A percentile compares a stretch with the other conserved stretches of the same genome.
phyloP scores from a whole-genome alignment of 2,888 invertebrate genomes.

The Melanotus villosus region DNA sequence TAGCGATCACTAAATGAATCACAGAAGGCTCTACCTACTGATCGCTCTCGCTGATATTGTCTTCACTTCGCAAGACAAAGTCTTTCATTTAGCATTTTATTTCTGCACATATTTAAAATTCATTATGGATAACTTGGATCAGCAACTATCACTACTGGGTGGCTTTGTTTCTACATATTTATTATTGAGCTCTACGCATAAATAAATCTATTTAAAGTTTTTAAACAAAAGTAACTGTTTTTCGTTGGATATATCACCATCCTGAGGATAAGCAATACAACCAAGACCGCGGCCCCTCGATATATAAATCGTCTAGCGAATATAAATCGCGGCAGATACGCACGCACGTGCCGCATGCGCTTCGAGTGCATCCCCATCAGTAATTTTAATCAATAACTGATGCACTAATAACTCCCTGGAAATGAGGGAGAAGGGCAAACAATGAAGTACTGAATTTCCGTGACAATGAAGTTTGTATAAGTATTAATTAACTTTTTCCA shows the following conservation, averaged over 20 bases:
- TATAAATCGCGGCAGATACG: conserved; percentile 31
- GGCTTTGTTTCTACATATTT: too few species aligned
- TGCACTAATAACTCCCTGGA: conserved; percentile 37
- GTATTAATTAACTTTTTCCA: too few species aligned
- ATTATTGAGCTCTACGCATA: too few species aligned
- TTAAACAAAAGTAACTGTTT: background rate
- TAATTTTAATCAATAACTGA: conserved; percentile 43
- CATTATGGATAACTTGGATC: too few species aligned
- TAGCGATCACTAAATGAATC: conserved; percentile 58
- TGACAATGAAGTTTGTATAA: too few species aligned
- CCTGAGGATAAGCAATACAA: conserved; percentile 24
- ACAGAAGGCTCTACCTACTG: conserved; percentile 50
- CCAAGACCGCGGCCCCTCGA: conserved; percentile 12
- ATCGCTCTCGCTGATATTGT: conserved; percentile 53
- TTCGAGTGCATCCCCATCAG: conserved; percentile 25
- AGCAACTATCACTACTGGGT: too few species aligned
- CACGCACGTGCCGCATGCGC: conserved; percentile 45
- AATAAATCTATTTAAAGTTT: too few species aligned
- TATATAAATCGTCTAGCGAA: conserved; percentile 23
- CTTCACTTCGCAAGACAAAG: conserved; percentile 48
- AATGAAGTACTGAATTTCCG: too few species aligned
- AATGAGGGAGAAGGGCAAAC: background rate
- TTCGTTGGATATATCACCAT: conserved; percentile 5
- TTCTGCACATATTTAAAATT: too few species aligned
- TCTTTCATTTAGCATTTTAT: background rate